phyloP scores from a whole-genome alignment of 2,888 invertebrate genomes.

The Mythimna impura region DNA sequence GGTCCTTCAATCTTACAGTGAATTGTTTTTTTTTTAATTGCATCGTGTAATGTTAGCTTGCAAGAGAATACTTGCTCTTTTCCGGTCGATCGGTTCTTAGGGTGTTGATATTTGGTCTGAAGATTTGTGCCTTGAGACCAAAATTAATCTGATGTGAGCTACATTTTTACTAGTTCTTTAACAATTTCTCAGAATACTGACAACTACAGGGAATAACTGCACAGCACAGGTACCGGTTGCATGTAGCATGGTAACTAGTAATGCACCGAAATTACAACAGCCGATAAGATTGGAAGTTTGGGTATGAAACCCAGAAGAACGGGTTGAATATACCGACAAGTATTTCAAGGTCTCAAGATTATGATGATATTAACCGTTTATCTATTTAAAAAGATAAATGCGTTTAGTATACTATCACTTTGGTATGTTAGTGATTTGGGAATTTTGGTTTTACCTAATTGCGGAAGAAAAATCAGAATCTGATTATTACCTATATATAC shows the following conservation, averaged over 20 bases:
- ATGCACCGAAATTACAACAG: neutral
- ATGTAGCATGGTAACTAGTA: neutral
- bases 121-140: neutral
- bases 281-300: constrained; percentile 6
- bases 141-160: neutral
- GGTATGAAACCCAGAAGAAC: constrained; percentile 5
- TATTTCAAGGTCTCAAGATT: constrained; percentile 27
- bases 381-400: constrained; percentile 37
- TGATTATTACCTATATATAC: neutral
- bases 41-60: neutral
- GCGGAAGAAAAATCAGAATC: constrained; percentile 1
- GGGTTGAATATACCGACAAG: constrained; percentile 3
- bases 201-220: neutral
- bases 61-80: constrained; percentile 3
- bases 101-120: neutral
- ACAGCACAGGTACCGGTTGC: neutral
- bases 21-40: neutral
- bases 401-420: constrained; percentile 23
- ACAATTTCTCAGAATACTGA: neutral
- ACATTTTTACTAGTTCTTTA: neutral
- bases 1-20: neutral
- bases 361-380: constrained; percentile 21
- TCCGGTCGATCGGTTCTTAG: neutral
- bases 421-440: constrained; percentile 16
- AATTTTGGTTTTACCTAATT: constrained; percentile 25